Evolutionary conservation across 2,888 invertebrate genomes (phyloP), one percentile per base, ranked within the genome.

Genomic region (Didymodactylos carnosus): DNA sequence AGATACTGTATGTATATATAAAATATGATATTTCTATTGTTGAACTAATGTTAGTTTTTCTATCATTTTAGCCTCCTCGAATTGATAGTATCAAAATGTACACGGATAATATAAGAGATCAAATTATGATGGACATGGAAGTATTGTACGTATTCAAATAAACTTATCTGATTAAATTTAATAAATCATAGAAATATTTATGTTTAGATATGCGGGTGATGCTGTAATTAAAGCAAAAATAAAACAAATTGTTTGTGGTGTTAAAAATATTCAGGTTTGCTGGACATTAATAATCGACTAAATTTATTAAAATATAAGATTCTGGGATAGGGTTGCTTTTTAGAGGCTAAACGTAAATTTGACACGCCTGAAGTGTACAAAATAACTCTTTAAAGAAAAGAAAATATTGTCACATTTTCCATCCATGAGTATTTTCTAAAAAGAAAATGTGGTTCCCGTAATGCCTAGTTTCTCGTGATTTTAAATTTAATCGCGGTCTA

Each of bases 111-210:
- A 25, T 73, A n/a, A 49, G 70, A 29, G 73, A 72, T 70, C 72
- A 75, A 62, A 70, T 75, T 70, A 46, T 75, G 53, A 62, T 75
- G 14, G 75, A 75, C 27, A 16, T 49, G n/a, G 75, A 75, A 75
- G 41, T 75, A 40, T 43, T 75, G 75, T 75, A 72, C 43, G 46
- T 39, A 29, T 41, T 29, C 29, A 39, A 49, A 14, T 71, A 23
- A 19, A 27, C 29, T 19, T 71, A 13, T 27, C 6, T 19, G 6
- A 49, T n/a, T 27, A 19, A n/a, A 53, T 27, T 29, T 19, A 53
- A 72, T 53, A n/a, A 35, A 29, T 2, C 14, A 29, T 23, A 72
- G 5, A 53, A 62, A 23, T 27, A 49, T 71, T 70, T 39, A 23
- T 6, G 53, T 41, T 23, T 39, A 75, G 75, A 51, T 75, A 75